phyloP scores from a whole-genome alignment of 2,113 vertebrate genomes.

The Leucopsar rothschildi region DNA sequence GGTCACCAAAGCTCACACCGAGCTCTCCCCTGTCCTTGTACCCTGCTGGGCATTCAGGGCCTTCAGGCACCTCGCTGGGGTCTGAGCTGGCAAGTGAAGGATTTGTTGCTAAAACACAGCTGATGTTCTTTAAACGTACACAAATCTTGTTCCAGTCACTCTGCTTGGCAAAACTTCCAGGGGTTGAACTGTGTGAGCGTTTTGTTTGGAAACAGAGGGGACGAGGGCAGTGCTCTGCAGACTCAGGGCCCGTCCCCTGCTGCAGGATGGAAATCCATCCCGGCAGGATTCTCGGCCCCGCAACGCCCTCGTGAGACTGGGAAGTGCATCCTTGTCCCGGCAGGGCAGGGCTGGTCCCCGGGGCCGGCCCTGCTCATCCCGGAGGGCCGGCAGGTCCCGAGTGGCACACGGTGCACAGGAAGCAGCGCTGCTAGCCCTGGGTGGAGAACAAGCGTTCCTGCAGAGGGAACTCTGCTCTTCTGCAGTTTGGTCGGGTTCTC shows the following conservation, averaged over 20 bases:
- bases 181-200: neutral
- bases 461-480: neutral
- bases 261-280: neutral
- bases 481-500: neutral
- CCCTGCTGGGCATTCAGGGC: neutral
- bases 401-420: fast-evolving
- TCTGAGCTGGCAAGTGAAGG: neutral
- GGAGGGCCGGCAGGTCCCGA: neutral
- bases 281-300: neutral
- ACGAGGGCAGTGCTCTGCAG: fast-evolving
- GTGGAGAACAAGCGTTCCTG: neutral
- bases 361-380: neutral
- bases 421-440: fast-evolving
- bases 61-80: neutral
- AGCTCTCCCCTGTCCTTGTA: neutral
- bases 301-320: neutral
- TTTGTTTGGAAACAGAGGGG: neutral
- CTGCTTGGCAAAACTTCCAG: neutral
- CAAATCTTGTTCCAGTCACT: neutral
- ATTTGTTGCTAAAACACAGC: neutral
- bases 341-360: fast-evolving
- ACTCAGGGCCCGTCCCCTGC: neutral
- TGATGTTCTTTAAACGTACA: neutral
- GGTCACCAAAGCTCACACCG: neutral
- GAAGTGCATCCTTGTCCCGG: neutral